Evolutionary conservation across 2,797 vertebrate genomes (phyloP), one percentile per base, ranked within the genome.

Genomic region (Dallia pectoralis): DNA sequence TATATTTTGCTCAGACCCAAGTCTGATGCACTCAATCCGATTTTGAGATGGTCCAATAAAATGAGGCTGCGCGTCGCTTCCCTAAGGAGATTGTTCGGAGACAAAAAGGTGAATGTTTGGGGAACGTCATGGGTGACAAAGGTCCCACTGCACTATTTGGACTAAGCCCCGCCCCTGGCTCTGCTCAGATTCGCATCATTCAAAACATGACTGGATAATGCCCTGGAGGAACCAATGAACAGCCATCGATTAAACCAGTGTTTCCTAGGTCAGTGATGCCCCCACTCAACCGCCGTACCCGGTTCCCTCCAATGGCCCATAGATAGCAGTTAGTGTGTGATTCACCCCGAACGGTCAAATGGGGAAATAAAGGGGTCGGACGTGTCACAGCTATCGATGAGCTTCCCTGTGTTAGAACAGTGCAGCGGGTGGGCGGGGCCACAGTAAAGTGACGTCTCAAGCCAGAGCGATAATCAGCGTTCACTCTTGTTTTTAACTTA

Each of bases 361-460:
- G 22, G 67, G 70, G 59, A 68, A 74, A 69, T 70, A 62, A 25
- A 74, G 63, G 40, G 4, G 67, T 73, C 76, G 53, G 69, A 47
- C 72, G 68, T 70, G 62, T 73, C 73, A 72, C 76, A 67, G 77
- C 27, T 40, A 82, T 81, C 81, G 65, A 82, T 82, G 71, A 32
- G 16, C 61, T 64, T 80, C 47, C 67, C 76, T 47, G 22, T 4
- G 29, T n/a, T 67, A 73, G 48, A 61, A 65, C 79, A 63, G 69
- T 27, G 22, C 4, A 27, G 44, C 3, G 9, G 30, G 16, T 8
- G 67, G 69, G n/a, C 6, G 69, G 32, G 69, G 56, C 22, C 33
- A 19, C 22, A 25, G 19, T 25, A 29, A 29, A n/a, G 67, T 49
- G 67, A 69, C 7, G 27, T 69, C 18, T 14, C 47, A 47, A 25